phyloP scores from a whole-genome alignment of 2,888 invertebrate species.

The Tinea trinotella region DNA sequence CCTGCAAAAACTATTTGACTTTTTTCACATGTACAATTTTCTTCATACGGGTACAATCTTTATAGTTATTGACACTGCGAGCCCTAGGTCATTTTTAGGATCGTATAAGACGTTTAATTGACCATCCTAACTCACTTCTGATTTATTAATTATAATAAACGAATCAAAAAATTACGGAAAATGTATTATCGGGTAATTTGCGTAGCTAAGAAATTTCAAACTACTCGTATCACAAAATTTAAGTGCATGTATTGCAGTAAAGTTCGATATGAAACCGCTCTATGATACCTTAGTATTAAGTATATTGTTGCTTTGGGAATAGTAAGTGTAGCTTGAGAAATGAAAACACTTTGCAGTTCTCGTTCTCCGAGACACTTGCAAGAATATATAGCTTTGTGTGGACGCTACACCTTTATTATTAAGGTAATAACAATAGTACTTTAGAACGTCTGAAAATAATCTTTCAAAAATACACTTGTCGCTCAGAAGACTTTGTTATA shows the following conservation, averaged over 20 bases:
- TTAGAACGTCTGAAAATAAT: background rate
- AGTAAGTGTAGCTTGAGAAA: background rate
- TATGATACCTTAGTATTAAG: conserved; percentile 5
- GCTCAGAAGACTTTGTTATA: background rate
- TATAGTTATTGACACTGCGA: too few species aligned
- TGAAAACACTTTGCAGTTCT: conserved; percentile 9
- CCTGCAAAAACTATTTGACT: too few species aligned
- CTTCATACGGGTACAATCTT: too few species aligned
- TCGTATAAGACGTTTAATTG: too few species aligned
- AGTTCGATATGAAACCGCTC: background rate
- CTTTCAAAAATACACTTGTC: background rate
- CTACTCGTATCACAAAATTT: too few species aligned
- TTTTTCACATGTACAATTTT: too few species aligned
- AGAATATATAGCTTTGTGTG: conserved; percentile 5
- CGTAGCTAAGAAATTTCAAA: too few species aligned
- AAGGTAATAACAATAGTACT: background rate
- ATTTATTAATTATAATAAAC: too few species aligned
- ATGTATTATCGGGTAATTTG: too few species aligned
- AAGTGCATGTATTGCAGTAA: background rate
- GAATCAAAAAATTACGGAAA: too few species aligned
- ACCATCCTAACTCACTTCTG: too few species aligned
- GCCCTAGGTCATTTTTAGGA: too few species aligned
- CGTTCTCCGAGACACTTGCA: background rate
- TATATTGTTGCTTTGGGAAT: conserved; percentile 6
- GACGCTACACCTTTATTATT: background rate